Evolutionary conservation across 2,113 vertebrate genomes (phyloP), one percentile per base, ranked within the genome.

Genomic region (Dipodomys ordii): DNA sequence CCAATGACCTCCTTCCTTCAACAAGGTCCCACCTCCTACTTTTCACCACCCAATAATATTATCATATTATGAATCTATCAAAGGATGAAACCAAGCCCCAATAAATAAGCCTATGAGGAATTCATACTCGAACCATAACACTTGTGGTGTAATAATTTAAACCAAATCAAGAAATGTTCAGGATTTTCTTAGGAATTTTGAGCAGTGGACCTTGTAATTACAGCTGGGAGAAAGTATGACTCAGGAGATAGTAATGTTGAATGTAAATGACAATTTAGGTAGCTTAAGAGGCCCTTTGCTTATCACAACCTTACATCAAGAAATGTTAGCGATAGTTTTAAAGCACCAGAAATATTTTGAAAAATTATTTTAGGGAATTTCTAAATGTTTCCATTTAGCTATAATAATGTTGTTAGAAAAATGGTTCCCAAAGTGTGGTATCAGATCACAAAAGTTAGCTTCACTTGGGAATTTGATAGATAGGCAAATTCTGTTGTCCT

Each of bases 211-310:
- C 86, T 22, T 85, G 65, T 83, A 83, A 60, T 83, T 92, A 86
- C 18, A 69, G 15, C 28, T 77, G 10, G 23, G 3, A 7, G n/a
- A 49, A n/a, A 81, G 1, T 27, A 23, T 62, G 23, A 0, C 35
- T 67, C 49, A 49, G 49, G 22, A 11, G n/a, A 39, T 27, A 73
- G n/a, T 64, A 89, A 53, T 74, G 71, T 74, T 86, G 39, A 80
- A 69, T 83, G 6, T 57, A 76, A 77, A 78, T 91, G 19, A n/a
- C 23, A 39, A 67, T 71, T 62, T 86, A 78, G 9, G 20, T 53
- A 12, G 4, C 71, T 65, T 68, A 65, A 85, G 19, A 91, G 78
- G 35, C 88, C 30, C 91, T 84, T 80, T 95, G 30, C 19, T 78
- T 68, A 27, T 69, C 4, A 76, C 39, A 83, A 62, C 25, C 8